These are phyloP conservation scores for Morpho achilles DNA, from an alignment of 2,888 invertebrate genomes.

Conservation along the genomic window DNA sequence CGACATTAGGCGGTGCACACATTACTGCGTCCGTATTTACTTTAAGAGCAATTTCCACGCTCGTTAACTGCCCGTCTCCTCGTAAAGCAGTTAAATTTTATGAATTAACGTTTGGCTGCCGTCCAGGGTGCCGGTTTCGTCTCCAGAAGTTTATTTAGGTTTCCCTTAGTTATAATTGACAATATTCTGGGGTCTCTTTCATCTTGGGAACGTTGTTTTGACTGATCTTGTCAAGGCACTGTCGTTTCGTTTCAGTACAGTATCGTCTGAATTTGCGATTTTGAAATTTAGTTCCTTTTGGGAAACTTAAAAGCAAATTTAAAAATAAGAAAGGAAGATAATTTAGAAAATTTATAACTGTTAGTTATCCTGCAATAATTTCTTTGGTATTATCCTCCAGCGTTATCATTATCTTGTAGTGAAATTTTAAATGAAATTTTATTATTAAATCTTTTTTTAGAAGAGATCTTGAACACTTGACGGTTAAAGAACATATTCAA, in stretches of 20 bases:
- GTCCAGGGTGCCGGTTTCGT: conserved; percentile 47
- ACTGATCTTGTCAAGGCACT: conserved; percentile 8
- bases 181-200: conserved; percentile 54
- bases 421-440: too few relatives aligned
- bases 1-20: conserved; percentile 16
- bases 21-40: conserved; percentile 33
- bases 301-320: background rate
- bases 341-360: too few relatives aligned
- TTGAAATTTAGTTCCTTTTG: background rate
- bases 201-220: conserved; percentile 36
- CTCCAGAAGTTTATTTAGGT: conserved; percentile 54
- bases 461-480: too few relatives aligned
- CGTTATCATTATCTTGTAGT: too few relatives aligned
- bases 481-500: too few relatives aligned
- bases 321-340: background rate
- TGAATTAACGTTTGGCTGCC: conserved; percentile 66
- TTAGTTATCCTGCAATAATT: too few relatives aligned
- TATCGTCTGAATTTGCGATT: too few relatives aligned
- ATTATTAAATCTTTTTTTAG: too few relatives aligned
- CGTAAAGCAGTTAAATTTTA: conserved; percentile 59
- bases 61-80: conserved; percentile 48
- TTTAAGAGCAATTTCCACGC: conserved; percentile 45
- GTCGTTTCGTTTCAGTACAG: background rate
- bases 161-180: conserved; percentile 59
- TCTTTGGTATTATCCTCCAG: too few relatives aligned